These are phyloP conservation scores for Ambastaia sidthimunki DNA, from an alignment of 2,797 vertebrate species.

Conservation along the genomic window DNA sequence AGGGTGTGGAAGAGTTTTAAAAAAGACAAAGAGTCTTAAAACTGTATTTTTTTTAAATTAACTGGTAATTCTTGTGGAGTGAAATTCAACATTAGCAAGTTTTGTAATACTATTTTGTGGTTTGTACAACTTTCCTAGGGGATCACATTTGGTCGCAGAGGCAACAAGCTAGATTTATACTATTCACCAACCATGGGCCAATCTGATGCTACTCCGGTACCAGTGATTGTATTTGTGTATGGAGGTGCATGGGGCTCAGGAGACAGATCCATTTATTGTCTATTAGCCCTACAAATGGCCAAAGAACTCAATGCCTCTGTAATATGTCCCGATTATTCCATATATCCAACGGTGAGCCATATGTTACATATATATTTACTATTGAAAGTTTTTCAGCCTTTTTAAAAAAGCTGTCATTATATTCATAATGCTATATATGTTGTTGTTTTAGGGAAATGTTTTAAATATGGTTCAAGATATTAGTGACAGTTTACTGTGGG, in stretches of 20 bases:
- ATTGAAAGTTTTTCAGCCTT: not conserved
- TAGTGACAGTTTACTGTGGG: constrained; percentile 77
- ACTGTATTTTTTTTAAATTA: not conserved
- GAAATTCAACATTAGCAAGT: not conserved
- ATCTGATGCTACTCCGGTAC: constrained; percentile 41
- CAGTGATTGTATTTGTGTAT: constrained; percentile 77
- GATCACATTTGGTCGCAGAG: constrained; percentile 73
- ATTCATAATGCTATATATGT: not conserved
- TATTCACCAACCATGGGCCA: constrained; percentile 60
- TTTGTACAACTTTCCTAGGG: constrained; percentile 62
- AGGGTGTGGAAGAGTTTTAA: not conserved
- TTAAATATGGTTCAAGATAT: constrained; percentile 80
- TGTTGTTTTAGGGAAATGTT: constrained; percentile 72
- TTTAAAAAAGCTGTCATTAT: not conserved
- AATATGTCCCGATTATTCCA: constrained; percentile 80
- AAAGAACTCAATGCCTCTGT: constrained; percentile 74
- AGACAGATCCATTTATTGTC: constrained; percentile 76
- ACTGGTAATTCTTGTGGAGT: too few relatives aligned
- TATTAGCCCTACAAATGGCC: constrained; percentile 77
- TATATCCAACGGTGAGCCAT: constrained; percentile 75
- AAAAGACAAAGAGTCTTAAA: not conserved
- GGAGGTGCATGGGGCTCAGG: constrained; percentile 80
- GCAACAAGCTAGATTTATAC: constrained; percentile 80
- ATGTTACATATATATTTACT: not conserved
- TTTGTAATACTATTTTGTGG: not conserved